Evolutionary conservation across 2,888 invertebrate species (phyloP), one percentile per base, ranked within the genome.

Genomic region (Drosophila borealis): DNA sequence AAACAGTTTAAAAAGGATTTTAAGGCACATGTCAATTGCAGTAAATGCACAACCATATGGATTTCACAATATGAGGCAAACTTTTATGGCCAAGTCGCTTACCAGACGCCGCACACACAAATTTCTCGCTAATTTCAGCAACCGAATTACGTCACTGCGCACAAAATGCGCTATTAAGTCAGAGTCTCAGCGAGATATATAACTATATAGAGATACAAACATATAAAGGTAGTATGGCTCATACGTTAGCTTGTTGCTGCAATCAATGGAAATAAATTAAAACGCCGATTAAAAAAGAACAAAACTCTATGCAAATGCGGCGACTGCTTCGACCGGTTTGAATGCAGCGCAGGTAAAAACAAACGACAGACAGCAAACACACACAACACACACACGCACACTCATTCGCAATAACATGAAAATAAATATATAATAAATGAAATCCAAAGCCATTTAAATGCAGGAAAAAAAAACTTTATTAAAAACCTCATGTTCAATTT

Each of bases 211-310:
- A 39, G 25, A 44, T 19, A n/a, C 13, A 36, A 6, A 13, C 41
- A 19, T 46, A 36, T 44, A n/a, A 17, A 14, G 13, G 25, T 66
- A 46, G 71, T 62, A 45, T 71, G 34, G 19, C 46, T 72, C 49
- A 69, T 63, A 63, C 62, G 70, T 36, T 39, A 66, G 64, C 64
- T 62, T 54, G 70, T 67, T 85, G 76, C 63, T 71, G 83, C 83
- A 83, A 83, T 83, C 83, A 83, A 83, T 86, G 70, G 57, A 86
- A 82, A 88, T 86, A 88, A 83, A 83, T 83, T 73, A 78, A 78
- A 80, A 67, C 49, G 56, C 25, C 79, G 81, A 73, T 80, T 72
- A 73, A 88, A 81, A 71, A 85, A 80, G 81, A 85, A 85, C 88
- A 87, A 87, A 84, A 89, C 74, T 79, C 69, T 87, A 85, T 85